Base-by-base conservation (phyloP, 2,797 vertebrate species). In the Hybognathus amarus region DNA sequence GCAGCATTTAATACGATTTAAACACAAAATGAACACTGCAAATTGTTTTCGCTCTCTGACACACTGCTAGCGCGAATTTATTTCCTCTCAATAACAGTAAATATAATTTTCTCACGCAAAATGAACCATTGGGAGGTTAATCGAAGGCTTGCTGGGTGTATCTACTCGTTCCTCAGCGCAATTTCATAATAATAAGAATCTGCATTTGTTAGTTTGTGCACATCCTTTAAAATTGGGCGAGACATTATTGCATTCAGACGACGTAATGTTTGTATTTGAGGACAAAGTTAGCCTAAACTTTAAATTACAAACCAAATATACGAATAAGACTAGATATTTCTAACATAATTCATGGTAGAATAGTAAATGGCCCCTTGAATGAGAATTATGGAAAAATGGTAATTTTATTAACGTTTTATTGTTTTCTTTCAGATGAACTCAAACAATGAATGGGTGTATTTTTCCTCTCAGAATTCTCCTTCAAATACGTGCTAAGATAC, bases 81-180 rank as follows among this genome's bases (percentile, higher is more conserved):
- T 78, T 83, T 61, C 5, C 30, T 33, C n/a, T 73, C 75, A 83
- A 71, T 83, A 83, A 83, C 40, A 71, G 67, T 52, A 83, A 73
- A 83, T 30, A 38, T 52, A 5, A 64, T 83, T 68, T 81, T 38
- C 54, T 59, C 66, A 30, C 22, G 40, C 54, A 71, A 78, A 78
- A 70, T 40, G 33, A 78, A 71, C 66, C n/a, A 17, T 42, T 50
- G 69, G 59, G 70, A 85, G 69, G 40, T 56, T 12, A 61, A 40
- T 30, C 68, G 69, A 38, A 77, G 54, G 38, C 38, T 83, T 76
- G 70, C 61, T 33, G 33, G 59, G 66, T 50, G 30, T 78, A 78
- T 24, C 50, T 61, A 64, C 42, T 47, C 38, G 52, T 71, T 63
- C 30, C 54, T 24, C n/a, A 12, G 75, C 40, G 40, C 66, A 77